These are phyloP conservation scores for Tineola bisselliella DNA, from an alignment of 2,888 invertebrate genomes.

Conservation along the genomic window DNA sequence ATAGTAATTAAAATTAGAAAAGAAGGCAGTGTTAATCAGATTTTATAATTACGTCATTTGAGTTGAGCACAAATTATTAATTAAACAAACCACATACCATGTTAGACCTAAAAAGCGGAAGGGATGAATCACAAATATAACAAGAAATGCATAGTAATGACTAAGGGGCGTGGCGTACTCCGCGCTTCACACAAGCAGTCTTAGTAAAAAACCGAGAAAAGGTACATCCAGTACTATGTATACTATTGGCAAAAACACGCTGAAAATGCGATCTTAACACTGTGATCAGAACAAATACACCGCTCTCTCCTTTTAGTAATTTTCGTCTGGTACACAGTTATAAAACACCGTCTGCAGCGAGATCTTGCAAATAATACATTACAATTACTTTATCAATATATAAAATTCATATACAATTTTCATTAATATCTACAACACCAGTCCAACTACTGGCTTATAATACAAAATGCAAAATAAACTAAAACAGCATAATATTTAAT, in stretches of 20 bases:
- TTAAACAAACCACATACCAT: neutral
- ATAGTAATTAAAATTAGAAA: slow-evolving; percentile 3
- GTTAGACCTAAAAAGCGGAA: neutral
- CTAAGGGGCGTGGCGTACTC: neutral
- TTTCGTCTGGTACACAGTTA: no score
- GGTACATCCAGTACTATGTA: slow-evolving; percentile 56
- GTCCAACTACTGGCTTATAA: slow-evolving; percentile 41
- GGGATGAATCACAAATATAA: neutral
- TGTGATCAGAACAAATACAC: no score
- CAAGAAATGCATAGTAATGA: slow-evolving; percentile 10
- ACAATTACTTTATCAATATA: slow-evolving; percentile 34
- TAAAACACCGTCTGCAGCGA: no score
- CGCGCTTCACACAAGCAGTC: slow-evolving; percentile 51
- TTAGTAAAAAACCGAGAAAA: slow-evolving; percentile 65
- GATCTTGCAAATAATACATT: no score
- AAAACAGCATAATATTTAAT: slow-evolving; percentile 55
- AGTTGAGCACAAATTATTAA: neutral
- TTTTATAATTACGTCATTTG: neutral
- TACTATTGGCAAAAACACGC: slow-evolving; percentile 32
- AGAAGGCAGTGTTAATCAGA: slow-evolving; percentile 8
- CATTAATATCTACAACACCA: slow-evolving; percentile 41
- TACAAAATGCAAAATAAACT: slow-evolving; percentile 66
- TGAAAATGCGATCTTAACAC: no score
- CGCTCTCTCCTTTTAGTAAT: no score
- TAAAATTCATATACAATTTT: slow-evolving; percentile 47